Conservation (phyloP, 2,797 vertebrate genomes). For the Cynopterus sphinx region DNA sequence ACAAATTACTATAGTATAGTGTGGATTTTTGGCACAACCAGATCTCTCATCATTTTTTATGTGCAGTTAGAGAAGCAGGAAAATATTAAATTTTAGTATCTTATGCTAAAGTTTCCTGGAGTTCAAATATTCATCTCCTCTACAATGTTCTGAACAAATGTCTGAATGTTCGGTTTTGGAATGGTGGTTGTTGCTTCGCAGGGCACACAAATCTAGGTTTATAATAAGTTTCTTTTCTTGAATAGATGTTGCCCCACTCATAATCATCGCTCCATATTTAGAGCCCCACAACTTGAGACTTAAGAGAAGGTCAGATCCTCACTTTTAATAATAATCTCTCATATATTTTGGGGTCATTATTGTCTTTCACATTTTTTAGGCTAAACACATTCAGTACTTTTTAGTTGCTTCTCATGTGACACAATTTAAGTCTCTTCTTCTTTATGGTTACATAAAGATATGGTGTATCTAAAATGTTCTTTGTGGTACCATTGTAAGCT, state of each 20-base stretch:
- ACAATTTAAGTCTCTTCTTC: neutral
- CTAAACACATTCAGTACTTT: neutral
- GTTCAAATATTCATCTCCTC: neutral
- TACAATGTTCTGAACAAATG: neutral
- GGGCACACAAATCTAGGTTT: neutral
- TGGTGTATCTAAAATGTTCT: neutral
- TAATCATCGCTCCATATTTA: neutral
- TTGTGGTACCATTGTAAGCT: neutral
- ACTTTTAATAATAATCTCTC: neutral
- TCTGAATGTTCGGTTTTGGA: neutral
- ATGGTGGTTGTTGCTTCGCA: neutral
- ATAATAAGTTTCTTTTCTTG: neutral
- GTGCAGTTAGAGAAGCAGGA: neutral
- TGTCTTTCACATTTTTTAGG: neutral
- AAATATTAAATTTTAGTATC: neutral
- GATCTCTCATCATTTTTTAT: neutral
- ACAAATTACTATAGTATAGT: neutral
- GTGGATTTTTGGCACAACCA: neutral
- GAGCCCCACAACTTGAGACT: neutral
- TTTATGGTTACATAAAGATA: neutral
- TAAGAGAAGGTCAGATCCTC: neutral
- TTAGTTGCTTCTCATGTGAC: neutral
- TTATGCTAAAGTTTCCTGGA: neutral
- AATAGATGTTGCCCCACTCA: neutral
- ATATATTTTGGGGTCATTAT: neutral